These are phyloP conservation scores for Melipona bicolor DNA, from an alignment of 2,888 invertebrate species.

Conservation along the genomic window DNA sequence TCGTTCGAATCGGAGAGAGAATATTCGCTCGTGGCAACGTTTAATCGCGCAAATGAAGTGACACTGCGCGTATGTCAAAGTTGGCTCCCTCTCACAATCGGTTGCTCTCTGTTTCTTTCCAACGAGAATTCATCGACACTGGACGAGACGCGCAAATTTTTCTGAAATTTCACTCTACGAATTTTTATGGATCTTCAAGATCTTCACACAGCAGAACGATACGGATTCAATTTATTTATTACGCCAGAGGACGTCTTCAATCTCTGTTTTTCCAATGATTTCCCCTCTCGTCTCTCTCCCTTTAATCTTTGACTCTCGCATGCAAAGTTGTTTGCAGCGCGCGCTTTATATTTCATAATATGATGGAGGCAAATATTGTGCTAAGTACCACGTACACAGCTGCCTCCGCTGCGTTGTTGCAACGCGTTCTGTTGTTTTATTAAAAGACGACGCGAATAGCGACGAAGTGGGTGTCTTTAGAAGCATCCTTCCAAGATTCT, in stretches of 20 bases:
- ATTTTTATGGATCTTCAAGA: too few relatives aligned
- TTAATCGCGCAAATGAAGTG: slow-evolving; percentile 30
- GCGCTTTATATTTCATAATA: neutral
- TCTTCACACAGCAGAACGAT: too few relatives aligned
- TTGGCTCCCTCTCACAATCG: slow-evolving; percentile 17
- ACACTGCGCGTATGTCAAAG: slow-evolving; percentile 6
- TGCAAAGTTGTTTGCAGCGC: slow-evolving; percentile 9
- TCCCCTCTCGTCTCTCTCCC: neutral
- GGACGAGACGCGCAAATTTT: too few relatives aligned
- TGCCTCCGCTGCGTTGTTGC: neutral
- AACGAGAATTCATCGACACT: neutral
- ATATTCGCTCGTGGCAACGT: neutral
- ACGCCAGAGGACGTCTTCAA: neutral
- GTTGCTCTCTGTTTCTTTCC: neutral
- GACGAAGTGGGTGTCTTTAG: neutral
- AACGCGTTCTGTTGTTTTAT: neutral
- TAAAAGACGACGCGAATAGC: neutral
- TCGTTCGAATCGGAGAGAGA: neutral
- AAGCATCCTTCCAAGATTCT: neutral
- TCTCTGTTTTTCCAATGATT: neutral
- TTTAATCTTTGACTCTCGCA: neutral
- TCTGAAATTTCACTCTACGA: too few relatives aligned
- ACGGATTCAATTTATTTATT: neutral
- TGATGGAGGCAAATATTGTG: slow-evolving; percentile 21
- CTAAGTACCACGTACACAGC: neutral